Conservation (phyloP, 2,113 vertebrate species). For the Rissa tridactyla region DNA sequence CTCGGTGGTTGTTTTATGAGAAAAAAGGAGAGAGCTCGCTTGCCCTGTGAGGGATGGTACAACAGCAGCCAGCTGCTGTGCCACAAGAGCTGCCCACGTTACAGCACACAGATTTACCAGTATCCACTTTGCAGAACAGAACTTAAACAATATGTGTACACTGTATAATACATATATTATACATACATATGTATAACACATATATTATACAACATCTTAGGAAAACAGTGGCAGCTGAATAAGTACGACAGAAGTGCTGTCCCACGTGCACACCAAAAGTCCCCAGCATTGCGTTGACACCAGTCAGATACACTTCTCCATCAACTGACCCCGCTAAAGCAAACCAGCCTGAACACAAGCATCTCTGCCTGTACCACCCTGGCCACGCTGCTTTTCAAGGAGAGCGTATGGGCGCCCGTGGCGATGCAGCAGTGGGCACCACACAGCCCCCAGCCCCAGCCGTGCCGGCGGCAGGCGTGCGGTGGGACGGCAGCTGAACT, state of each 20-base stretch:
- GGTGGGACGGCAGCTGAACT: fast-evolving
- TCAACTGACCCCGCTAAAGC: not conserved
- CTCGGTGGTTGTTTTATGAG: not conserved
- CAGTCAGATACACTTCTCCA: not conserved
- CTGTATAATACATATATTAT: not conserved
- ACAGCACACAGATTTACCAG: not conserved
- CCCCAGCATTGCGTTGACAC: not conserved
- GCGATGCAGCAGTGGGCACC: fast-evolving
- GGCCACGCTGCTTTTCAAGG: not conserved
- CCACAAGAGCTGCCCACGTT: not conserved
- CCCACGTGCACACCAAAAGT: fast-evolving
- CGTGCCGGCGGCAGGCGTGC: fast-evolving
- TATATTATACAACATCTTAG: not conserved
- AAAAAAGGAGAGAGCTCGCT: not conserved
- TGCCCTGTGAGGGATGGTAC: fast-evolving
- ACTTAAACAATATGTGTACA: not conserved
- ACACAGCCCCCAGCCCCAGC: fast-evolving
- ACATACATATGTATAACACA: not conserved
- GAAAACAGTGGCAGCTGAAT: not conserved
- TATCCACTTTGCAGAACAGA: not conserved
- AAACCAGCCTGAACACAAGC: not conserved
- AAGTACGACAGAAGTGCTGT: not conserved
- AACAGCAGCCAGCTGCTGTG: not conserved
- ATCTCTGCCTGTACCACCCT: too few species aligned
- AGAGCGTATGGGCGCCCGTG: fast-evolving